Conservation (phyloP, 2,113 vertebrate species). For the Irena cyanogastra region DNA sequence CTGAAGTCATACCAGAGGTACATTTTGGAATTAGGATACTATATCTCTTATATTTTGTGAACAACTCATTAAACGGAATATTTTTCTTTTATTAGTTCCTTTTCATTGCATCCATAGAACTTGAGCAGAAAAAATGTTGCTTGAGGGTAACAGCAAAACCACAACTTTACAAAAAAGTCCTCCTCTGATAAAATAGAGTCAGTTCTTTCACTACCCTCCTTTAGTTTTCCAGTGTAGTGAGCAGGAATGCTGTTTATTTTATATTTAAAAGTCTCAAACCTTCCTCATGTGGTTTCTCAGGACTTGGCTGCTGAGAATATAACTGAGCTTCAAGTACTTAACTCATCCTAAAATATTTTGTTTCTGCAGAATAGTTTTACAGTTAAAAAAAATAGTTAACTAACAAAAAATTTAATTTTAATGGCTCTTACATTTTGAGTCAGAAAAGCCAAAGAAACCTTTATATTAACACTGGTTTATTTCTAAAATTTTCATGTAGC, state of each 20-base stretch:
- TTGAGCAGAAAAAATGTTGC: not conserved
- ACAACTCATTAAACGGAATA: not conserved
- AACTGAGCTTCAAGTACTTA: not conserved
- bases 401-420: not conserved
- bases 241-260: not conserved
- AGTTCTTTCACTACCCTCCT: not conserved
- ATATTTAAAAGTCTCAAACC: not conserved
- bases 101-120: not conserved
- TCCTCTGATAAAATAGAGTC: not conserved
- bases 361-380: not conserved
- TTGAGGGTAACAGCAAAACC: not conserved
- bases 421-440: not conserved
- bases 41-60: not conserved
- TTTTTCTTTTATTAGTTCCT: not conserved
- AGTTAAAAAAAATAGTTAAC: not conserved
- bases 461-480: not conserved
- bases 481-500: not conserved
- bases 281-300: not conserved
- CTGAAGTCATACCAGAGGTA: not conserved
- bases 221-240: not conserved
- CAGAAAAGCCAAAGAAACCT: not conserved
- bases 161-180: not conserved
- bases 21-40: not conserved
- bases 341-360: not conserved
- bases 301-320: not conserved